Percentiles rank a stretch among this genome's conserved stretches.
phyloP scores from a whole-genome alignment of 2,797 vertebrate species.

The Cygnus olor region DNA sequence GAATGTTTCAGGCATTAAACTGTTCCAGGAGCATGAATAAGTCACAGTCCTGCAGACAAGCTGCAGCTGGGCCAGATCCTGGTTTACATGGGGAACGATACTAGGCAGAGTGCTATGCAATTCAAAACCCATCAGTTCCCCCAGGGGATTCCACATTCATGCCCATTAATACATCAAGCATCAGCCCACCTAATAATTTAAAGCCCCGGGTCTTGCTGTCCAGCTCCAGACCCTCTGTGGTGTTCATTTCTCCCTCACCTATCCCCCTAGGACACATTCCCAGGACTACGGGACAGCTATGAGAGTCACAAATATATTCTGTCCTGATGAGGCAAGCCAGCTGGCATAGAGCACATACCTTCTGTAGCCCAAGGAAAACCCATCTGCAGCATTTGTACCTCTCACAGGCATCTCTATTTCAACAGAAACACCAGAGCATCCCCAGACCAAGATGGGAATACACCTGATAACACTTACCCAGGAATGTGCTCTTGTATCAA shows the following conservation, averaged over 20 bases:
- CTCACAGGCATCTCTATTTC: background rate
- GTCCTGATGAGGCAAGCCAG: background rate
- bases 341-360: background rate
- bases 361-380: background rate
- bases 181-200: no score
- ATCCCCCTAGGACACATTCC: background rate
- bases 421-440: background rate
- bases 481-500: fast-evolving
- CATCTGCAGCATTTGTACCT: background rate
- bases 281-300: background rate
- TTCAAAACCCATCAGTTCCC: background rate
- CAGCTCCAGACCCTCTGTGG: background rate
- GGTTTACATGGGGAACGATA: fast-evolving
- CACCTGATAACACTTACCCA: background rate
- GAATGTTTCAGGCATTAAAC: background rate
- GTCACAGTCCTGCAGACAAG: fast-evolving
- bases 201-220: background rate
- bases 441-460: background rate
- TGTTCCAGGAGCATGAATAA: fast-evolving
- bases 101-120: background rate
- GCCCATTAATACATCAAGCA: background rate
- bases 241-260: background rate
- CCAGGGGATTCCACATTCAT: no score
- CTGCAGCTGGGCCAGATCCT: background rate
- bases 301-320: no score